Evolutionary conservation across 2,113 vertebrate species (phyloP).

Genomic region (Bos javanicus): DNA sequence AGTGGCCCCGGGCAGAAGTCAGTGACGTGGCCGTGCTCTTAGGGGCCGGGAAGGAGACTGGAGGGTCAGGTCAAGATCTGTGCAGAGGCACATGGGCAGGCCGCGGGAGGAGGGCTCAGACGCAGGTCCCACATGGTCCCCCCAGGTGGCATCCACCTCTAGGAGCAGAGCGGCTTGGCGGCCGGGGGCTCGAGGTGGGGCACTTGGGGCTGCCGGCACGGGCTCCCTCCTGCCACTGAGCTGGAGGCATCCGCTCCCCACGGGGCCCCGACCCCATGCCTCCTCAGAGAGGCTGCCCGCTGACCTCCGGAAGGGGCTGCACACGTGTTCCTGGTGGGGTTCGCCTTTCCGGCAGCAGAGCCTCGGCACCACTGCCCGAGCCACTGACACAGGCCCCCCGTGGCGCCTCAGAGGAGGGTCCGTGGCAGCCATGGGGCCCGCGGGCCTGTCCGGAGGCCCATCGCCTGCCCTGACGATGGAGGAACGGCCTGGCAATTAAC

Average conservation of each 20-base stretch:
- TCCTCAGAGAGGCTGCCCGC: not conserved
- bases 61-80: not conserved
- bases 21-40: not conserved
- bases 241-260: accelerated
- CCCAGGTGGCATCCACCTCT: not conserved
- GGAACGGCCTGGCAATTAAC: not conserved
- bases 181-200: not conserved
- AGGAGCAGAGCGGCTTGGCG: not conserved
- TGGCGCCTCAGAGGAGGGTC: not conserved
- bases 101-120: accelerated
- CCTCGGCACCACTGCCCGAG: not conserved
- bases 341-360: not conserved
- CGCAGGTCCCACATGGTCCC: accelerated
- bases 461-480: not conserved
- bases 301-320: not conserved
- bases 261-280: not conserved
- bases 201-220: accelerated
- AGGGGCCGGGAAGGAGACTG: not conserved
- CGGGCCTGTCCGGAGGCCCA: not conserved
- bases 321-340: not conserved
- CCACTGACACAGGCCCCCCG: not conserved
- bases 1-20: accelerated
- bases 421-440: not conserved
- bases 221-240: not conserved
- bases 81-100: not conserved